Base-by-base conservation (phyloP, 2,797 vertebrate species). In the Diglossa cyanea region DNA sequence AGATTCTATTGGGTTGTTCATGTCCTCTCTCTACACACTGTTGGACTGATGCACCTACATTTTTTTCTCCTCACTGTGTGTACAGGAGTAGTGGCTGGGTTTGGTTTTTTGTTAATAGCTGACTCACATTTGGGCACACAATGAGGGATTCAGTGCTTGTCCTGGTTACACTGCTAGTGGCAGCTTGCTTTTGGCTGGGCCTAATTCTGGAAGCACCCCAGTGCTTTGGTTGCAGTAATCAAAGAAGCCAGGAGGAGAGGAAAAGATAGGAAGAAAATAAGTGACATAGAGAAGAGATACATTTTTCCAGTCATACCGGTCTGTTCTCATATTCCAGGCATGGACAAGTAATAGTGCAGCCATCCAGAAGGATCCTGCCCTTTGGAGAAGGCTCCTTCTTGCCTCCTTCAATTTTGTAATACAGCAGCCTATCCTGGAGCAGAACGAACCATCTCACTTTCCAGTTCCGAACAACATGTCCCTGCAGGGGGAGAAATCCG, bases 401-500 rank as follows among this genome's bases (percentile, higher is more conserved):
- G 15, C 99, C 98, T 31, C 98, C 98, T 65, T 99, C 98, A 8
- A 98, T 98, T 96, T 99, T 99, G 95, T 99, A 99, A 89, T 99
- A 99, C 28, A 99, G 96, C 93, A 99, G 96, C 33, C 98, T 98
- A 93, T 99, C 98, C 54, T 99, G 98, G 83, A 95, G 98, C 79
- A 99, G 94, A 75, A 98, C 98, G 15, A 99, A 99, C 99, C 99
- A 99, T 16, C 99, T 98, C 2, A 97, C 98, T 97, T 99, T 99
- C 99, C 99, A 99, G 97, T 99, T 99, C 65, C 98, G 99, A 72
- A 99, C 98, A 19, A 99, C 40, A 26, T 99, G 99, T 40, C 99
- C 99, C 99, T 99, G 86, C 7, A 58, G 66, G 78, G 74, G 75
- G 58, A 85, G 47, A 90, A 97, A 91, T 63, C 7, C 80, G 54